Evolutionary conservation across 2,888 invertebrate species (phyloP), one percentile per base, ranked within the genome.

Genomic region (Agapetus fuscipes): DNA sequence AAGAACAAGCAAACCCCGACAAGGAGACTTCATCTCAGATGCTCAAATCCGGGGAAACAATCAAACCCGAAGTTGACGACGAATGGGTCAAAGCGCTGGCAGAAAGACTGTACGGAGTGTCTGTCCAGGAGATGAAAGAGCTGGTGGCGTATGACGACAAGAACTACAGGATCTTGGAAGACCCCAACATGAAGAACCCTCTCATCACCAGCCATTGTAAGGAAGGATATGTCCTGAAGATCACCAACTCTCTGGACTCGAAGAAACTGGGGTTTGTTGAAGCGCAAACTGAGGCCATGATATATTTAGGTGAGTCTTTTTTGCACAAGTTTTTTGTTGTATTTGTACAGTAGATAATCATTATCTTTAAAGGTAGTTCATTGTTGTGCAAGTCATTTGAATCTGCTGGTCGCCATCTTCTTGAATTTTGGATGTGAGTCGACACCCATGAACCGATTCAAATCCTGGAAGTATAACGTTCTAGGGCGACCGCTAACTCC

Each of bases 191-290:
- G 42, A 70, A 72, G 54, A 82, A 81, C 58, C 73, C 76, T 0
- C 53, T 79, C 13, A 72, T 78, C 42, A 61, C 67, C 0, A 55
- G 62, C 3, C 66, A 72, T 46, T 67, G 68, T 45, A 62, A 71
- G 0, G 57, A 77, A 49, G 84, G 83, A 0, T 86, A 84, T 54
- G 79, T 87, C 13, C 60, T 93, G 41, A 93, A 93, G 69, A 76
- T 93, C 33, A 69, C 87, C 50, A 93, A 93, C 62, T 75, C 83
- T 0, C 63, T 84, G 56, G 89, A 91, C 58, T 85, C 91, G 0
- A 68, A 74, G 52, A 80, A 83, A 31, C 56, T 66, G 0, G 58
- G 59, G 2, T 68, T 80, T 13, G 70, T 88, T 5, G 83, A 85
- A 41, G 87, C 80, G 0, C 88, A 89, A 61, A 83, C 77, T 48